Evolutionary conservation across 2,113 vertebrate genomes (phyloP).

Genomic region (Gnathonemus echidnorhynchus): DNA sequence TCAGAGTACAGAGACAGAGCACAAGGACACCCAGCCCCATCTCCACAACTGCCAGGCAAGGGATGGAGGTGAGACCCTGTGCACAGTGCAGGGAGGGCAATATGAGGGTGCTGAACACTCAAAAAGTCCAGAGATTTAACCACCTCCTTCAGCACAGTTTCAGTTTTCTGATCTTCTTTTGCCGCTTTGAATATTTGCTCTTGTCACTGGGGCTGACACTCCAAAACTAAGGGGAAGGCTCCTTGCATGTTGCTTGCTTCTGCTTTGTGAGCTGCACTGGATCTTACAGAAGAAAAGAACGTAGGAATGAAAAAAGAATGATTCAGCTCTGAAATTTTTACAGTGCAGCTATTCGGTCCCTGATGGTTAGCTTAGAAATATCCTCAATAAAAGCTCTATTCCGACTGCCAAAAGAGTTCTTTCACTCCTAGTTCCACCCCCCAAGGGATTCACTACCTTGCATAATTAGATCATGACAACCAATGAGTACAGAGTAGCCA

Average conservation of each 20-base stretch:
- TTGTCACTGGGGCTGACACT: slow-evolving; percentile 47
- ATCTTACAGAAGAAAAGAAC: slow-evolving; percentile 53
- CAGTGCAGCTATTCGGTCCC: slow-evolving; percentile 70
- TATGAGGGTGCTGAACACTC: slow-evolving; percentile 30
- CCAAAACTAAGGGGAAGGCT: slow-evolving; percentile 55
- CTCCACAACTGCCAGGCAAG: slow-evolving; percentile 54
- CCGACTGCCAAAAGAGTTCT: slow-evolving; percentile 73
- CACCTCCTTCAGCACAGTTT: slow-evolving; percentile 25
- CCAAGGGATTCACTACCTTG: slow-evolving; percentile 69
- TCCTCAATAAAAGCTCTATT: slow-evolving; percentile 79
- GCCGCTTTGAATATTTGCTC: slow-evolving; percentile 35
- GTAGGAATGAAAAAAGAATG: slow-evolving; percentile 53
- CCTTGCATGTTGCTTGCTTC: slow-evolving; percentile 62
- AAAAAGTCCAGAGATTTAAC: slow-evolving; percentile 40
- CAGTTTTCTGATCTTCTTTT: slow-evolving; percentile 23
- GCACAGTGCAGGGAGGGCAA: slow-evolving; percentile 21
- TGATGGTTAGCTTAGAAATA: slow-evolving; percentile 73
- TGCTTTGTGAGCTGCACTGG: slow-evolving; percentile 42
- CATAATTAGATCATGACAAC: slow-evolving; percentile 62
- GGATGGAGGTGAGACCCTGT: slow-evolving; percentile 40
- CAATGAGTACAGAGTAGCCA: slow-evolving; percentile 55
- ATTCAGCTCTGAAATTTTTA: slow-evolving; percentile 56
- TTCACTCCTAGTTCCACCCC: slow-evolving; percentile 66
- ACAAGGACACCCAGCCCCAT: slow-evolving; percentile 51
- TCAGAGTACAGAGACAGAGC: slow-evolving; percentile 51